Percentiles rank a stretch among this genome's conserved stretches.
phyloP scores from a whole-genome alignment of 2,113 vertebrate genomes.

The Camarhynchus parvulus region DNA sequence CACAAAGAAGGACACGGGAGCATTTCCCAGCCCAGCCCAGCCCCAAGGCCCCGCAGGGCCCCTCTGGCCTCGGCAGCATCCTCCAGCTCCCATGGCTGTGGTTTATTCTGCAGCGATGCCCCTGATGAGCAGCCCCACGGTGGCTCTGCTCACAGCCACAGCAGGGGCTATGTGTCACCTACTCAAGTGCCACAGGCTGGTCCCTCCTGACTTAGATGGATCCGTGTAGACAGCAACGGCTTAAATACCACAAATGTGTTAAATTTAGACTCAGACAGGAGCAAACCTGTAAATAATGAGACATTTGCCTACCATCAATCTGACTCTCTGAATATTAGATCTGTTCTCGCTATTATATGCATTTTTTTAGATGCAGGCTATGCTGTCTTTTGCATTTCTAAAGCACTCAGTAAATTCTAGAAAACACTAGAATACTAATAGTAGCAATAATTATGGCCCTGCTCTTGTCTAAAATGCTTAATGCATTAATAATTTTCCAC shows the following conservation, averaged over 20 bases:
- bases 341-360: neutral
- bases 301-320: neutral
- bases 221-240: neutral
- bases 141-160: too few relatives aligned
- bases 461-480: constrained; percentile 29
- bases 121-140: neutral
- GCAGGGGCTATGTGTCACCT: fast-evolving
- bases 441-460: neutral
- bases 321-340: neutral
- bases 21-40: neutral
- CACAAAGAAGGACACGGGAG: fast-evolving
- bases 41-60: neutral
- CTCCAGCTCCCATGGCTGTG: neutral
- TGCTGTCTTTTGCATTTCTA: neutral
- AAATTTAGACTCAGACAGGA: neutral
- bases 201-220: neutral
- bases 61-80: neutral
- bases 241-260: neutral
- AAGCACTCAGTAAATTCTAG: neutral
- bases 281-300: constrained; percentile 22
- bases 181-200: neutral
- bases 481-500: constrained; percentile 4
- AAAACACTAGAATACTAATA: constrained; percentile 15
- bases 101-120: neutral
- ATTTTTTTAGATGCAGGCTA: neutral